Base-by-base conservation (phyloP, 2,797 vertebrate species). In the Falco concolor region DNA sequence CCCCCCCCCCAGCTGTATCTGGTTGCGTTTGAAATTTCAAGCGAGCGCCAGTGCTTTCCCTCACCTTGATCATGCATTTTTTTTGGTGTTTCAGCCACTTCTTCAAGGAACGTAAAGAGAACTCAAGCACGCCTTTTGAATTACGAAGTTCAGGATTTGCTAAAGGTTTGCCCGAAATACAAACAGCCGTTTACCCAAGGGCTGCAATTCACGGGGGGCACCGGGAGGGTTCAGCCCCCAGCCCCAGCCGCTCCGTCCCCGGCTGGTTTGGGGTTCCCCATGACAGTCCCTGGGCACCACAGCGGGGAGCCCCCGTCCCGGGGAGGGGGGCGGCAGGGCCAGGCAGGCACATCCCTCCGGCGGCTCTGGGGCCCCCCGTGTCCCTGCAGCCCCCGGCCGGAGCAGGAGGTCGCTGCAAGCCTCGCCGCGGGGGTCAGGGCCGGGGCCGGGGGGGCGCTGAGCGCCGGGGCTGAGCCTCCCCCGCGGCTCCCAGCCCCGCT, bases 401-500 rank as follows among this genome's bases (percentile, higher is more conserved):
- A 53, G 27, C 74, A 7, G 1, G 72, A 45, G 44, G 28, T 36
- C 38, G 47, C 60, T 8, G 3, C 53, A 40, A 9, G 57, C 22
- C 53, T 5, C 18, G 44, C 50, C 19, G 32, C 9, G 70, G 13
- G 14, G n/a, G 1, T 2, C 40, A 42, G 3, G 24, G 24, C 9
- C 27, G 7, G 27, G n/a, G 76, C 36, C 0, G 15, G 1, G 25
- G 67, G 0, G 30, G 60, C 18, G 60, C 38, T 8, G 12, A 40
- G 32, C 2, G 3, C 8, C n/a, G 24, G 5, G 19, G 36, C 27
- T 24, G 7, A 30, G 7, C 7, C 44, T 6, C 0, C 40, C 19
- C 36, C 5, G 85, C 20, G 10, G 36, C 38, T 78, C 3, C 8
- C 64, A 22, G 22, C 10, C 38, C 14, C 45, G 0, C 19, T 36